Conservation (phyloP, 2,888 invertebrate genomes). For the Herminia tarsipennalis region DNA sequence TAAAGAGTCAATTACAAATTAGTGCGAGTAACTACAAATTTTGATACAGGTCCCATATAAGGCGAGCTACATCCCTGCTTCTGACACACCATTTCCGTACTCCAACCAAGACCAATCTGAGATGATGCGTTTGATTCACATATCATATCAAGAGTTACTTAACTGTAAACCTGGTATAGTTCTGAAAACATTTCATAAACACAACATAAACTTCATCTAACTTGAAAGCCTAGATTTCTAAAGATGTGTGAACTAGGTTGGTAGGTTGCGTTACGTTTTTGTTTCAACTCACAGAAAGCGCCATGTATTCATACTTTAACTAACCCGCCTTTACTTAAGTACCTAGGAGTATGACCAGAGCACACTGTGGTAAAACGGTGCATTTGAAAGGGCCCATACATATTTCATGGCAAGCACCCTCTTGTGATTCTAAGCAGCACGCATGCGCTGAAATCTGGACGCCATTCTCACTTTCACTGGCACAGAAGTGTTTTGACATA, state of each 20-base stretch:
- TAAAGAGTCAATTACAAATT: too few species aligned
- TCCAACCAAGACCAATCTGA: too few species aligned
- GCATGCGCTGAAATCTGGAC: constrained; percentile 80
- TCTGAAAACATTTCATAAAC: too few species aligned
- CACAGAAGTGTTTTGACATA: constrained; percentile 78
- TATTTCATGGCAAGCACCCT: constrained; percentile 57
- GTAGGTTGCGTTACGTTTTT: neutral
- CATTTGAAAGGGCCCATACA: constrained; percentile 45
- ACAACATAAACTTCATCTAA: too few species aligned
- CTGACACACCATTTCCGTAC: too few species aligned
- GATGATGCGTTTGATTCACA: too few species aligned
- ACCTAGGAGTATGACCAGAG: constrained; percentile 7
- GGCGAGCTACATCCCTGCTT: too few species aligned
- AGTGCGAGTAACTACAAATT: too few species aligned
- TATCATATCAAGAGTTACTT: too few species aligned
- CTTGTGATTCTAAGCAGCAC: constrained; percentile 51
- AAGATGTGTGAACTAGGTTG: neutral
- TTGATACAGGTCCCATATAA: too few species aligned
- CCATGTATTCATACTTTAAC: neutral
- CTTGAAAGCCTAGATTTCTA: too few species aligned
- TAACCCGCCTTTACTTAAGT: neutral
- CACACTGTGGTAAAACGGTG: constrained; percentile 21
- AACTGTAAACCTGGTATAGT: too few species aligned
- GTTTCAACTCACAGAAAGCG: neutral
- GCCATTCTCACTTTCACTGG: constrained; percentile 78